Base-by-base conservation (phyloP, 2,888 invertebrate species). In the Rhagium mordax region DNA sequence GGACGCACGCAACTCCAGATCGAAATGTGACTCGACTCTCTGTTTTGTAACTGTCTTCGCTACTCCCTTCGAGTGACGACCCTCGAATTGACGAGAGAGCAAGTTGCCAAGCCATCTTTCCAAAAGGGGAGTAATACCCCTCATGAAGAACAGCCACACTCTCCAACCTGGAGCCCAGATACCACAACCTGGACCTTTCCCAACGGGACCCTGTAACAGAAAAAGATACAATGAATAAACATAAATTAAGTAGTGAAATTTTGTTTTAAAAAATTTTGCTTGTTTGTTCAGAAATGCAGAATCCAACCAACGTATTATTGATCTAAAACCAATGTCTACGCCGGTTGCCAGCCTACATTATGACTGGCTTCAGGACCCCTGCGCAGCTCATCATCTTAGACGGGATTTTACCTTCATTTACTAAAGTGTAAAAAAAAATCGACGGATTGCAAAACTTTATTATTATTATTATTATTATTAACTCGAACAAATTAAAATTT, bases 31-130 rank as follows among this genome's bases (percentile, higher is more conserved):
- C 86, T 99, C 99, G 0, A 99, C 99, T 82, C 99, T 92, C 89
- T 99, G 99, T 86, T 99, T 99, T 0, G 99, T 99, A 5, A 99
- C 99, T 0, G 99, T 99, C 89, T 99, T 99, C 0, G 99, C 99
- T 1, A 99, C 99, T 79, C 99, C 99, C 89, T 99, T 99, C 0
- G 98, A 98, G 88, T 99, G 99, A 81, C 99, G 92, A 66, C 99
- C 99, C 88, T 99, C 99, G 86, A 99, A 99, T 89, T 99, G 99
- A 80, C 99, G 92, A 0, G 99, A 99, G 55, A 99, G 90, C 82
- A 99, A 90, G 89, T 99, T 99, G 15, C 99, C 99, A n/a, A 99
- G 91, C 99, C 99, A 99, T 60, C 99, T 91, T 87, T 99, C 99
- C 66, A 99, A 89, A 51, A 99, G 89, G 0, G 99, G 99, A 0